Percentiles rank a stretch among this genome's conserved stretches.
These are phyloP conservation scores for Dasysyrphus tricinctus DNA, from an alignment of 2,888 invertebrate species.

Conservation along the genomic window DNA sequence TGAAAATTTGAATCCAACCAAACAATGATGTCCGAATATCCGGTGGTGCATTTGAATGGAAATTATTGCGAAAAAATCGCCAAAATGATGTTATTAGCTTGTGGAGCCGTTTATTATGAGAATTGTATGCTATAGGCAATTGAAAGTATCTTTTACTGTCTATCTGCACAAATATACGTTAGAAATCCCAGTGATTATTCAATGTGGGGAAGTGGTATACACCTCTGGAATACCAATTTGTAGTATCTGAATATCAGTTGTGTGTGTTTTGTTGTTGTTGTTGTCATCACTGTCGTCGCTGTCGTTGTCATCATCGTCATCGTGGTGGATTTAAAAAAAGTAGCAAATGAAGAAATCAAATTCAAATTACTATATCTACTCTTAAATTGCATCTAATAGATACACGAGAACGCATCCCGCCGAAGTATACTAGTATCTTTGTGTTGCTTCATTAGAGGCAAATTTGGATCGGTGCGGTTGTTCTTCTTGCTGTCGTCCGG, in stretches of 20 bases:
- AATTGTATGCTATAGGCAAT: slow-evolving; percentile 44
- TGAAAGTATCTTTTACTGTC: slow-evolving; percentile 24
- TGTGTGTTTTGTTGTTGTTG: slow-evolving; percentile 17
- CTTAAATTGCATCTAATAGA: slow-evolving; percentile 40
- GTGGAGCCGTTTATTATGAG: slow-evolving; percentile 35
- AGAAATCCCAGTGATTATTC: slow-evolving; percentile 35
- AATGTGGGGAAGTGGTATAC: slow-evolving; percentile 41
- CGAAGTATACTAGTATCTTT: slow-evolving; percentile 9
- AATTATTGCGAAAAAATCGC: slow-evolving; percentile 32
- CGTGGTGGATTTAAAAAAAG: slow-evolving; percentile 19
- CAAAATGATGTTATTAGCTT: slow-evolving; percentile 34
- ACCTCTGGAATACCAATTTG: slow-evolving; percentile 51
- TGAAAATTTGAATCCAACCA: background rate
- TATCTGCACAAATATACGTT: slow-evolving; percentile 8
- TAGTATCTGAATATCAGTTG: slow-evolving; percentile 23
- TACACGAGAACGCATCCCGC: slow-evolving; percentile 35
- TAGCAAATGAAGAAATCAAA: slow-evolving; percentile 28
- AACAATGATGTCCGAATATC: slow-evolving; percentile 27
- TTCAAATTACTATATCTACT: slow-evolving; percentile 26
- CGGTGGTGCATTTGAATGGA: slow-evolving; percentile 3
- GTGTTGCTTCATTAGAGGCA: slow-evolving; percentile 18
- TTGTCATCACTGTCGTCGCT: background rate
- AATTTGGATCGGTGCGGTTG: background rate
- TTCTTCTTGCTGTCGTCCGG: slow-evolving; percentile 1
- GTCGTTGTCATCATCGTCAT: slow-evolving; percentile 21